Evolutionary conservation across 2,888 invertebrate species (phyloP).

Genomic region (Conchocele bisecta): DNA sequence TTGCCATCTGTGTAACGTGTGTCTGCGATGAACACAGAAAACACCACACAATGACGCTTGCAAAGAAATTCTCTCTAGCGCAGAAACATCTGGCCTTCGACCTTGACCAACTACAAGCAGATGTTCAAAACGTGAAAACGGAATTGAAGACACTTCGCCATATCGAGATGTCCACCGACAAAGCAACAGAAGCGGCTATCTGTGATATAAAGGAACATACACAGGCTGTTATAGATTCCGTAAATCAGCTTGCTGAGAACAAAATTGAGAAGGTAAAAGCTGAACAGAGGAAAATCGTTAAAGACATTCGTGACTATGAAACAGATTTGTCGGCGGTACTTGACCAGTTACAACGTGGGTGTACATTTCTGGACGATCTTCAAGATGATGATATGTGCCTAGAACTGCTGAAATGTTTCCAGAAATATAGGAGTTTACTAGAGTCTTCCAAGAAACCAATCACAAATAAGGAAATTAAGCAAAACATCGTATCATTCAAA

Average conservation of each 20-base stretch:
- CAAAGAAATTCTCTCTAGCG: conserved; percentile 64
- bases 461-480: conserved; percentile 46
- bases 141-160: conserved; percentile 55
- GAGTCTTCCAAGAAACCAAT: conserved; percentile 44
- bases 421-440: conserved; percentile 53
- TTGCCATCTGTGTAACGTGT: conserved; percentile 71
- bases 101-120: conserved; percentile 61
- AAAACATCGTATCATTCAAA: conserved; percentile 50
- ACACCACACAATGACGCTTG: conserved; percentile 69
- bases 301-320: conserved; percentile 54
- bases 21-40: conserved; percentile 69
- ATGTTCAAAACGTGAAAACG: conserved; percentile 52
- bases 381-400: conserved; percentile 74
- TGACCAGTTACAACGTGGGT: conserved; percentile 63
- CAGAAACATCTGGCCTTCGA: conserved; percentile 66
- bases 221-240: conserved; percentile 48
- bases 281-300: conserved; percentile 56
- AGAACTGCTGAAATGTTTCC: conserved; percentile 66
- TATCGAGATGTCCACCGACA: conserved; percentile 51
- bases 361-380: conserved; percentile 67
- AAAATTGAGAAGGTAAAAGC: conserved; percentile 56
- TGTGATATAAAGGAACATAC: conserved; percentile 58
- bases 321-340: conserved; percentile 55
- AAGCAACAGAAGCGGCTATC: conserved; percentile 55
- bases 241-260: conserved; percentile 57